phyloP scores from a whole-genome alignment of 2,888 invertebrate species.

The Yponomeuta evonymella region DNA sequence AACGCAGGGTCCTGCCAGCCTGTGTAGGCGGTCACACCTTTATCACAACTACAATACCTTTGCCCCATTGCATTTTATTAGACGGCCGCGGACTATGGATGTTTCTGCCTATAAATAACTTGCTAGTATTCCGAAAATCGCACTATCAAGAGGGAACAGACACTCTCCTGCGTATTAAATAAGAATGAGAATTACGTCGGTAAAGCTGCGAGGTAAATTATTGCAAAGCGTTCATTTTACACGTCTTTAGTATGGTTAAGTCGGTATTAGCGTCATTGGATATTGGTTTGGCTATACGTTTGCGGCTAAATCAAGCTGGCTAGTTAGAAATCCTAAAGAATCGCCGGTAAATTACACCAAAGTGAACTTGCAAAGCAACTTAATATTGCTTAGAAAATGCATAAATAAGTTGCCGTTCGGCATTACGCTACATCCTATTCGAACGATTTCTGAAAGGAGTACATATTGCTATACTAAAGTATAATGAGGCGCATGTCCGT shows the following conservation, averaged over 20 bases:
- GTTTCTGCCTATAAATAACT: not conserved
- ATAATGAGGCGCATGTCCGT: not conserved
- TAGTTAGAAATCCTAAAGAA: conserved; percentile 1
- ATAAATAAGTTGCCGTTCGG: not conserved
- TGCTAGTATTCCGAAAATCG: not conserved
- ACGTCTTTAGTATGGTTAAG: not conserved
- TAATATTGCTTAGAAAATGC: not conserved
- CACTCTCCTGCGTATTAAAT: not conserved
- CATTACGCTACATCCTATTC: not conserved
- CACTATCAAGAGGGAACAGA: not conserved
- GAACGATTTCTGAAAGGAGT: not conserved
- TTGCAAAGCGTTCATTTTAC: conserved; percentile 1
- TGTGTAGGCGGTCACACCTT: conserved; percentile 66
- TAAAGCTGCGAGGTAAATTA: not conserved
- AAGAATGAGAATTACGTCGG: no score
- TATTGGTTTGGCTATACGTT: not conserved
- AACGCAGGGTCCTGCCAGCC: conserved; percentile 28
- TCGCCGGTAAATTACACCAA: not conserved
- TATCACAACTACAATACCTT: conserved; percentile 56
- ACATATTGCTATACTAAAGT: not conserved
- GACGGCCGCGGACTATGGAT: conserved; percentile 24
- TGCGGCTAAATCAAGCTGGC: not conserved
- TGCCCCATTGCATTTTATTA: conserved; percentile 52
- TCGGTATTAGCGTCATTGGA: not conserved
- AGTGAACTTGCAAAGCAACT: not conserved